phyloP scores from a whole-genome alignment of 2,888 invertebrate species.

The Diachrysia chrysitis region DNA sequence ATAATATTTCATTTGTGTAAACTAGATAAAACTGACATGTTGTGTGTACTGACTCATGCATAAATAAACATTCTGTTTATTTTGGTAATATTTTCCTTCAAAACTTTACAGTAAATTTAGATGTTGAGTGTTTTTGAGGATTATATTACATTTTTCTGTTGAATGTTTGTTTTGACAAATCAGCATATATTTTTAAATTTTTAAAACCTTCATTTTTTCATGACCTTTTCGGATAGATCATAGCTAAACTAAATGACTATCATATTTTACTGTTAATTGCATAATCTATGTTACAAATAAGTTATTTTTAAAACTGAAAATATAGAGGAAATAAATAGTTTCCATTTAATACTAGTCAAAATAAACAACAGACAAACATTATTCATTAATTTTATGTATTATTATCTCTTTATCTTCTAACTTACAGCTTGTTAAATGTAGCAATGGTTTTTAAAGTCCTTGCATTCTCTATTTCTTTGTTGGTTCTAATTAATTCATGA shows the following conservation, averaged over 20 bases:
- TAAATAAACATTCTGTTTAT: slow-evolving; percentile 5
- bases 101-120: too few species aligned
- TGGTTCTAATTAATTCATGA: slow-evolving; percentile 31
- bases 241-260: too few species aligned
- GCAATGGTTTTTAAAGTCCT: slow-evolving; percentile 38
- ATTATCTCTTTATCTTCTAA: background rate
- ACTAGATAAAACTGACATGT: slow-evolving; percentile 7
- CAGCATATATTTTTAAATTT: too few species aligned
- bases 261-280: too few species aligned
- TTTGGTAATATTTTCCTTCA: too few species aligned
- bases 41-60: slow-evolving; percentile 33
- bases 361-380: background rate
- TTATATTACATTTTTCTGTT: too few species aligned
- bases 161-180: too few species aligned
- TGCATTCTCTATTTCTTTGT: slow-evolving; percentile 37
- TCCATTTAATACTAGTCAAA: background rate
- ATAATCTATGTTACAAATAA: too few species aligned
- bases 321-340: background rate
- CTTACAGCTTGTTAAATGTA: slow-evolving; percentile 8
- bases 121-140: too few species aligned
- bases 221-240: too few species aligned
- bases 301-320: background rate
- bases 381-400: background rate
- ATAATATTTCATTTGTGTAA: slow-evolving; percentile 30
- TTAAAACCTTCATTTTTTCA: too few species aligned